phyloP scores from a whole-genome alignment of 2,888 invertebrate species.

The Heliconius ethilla region DNA sequence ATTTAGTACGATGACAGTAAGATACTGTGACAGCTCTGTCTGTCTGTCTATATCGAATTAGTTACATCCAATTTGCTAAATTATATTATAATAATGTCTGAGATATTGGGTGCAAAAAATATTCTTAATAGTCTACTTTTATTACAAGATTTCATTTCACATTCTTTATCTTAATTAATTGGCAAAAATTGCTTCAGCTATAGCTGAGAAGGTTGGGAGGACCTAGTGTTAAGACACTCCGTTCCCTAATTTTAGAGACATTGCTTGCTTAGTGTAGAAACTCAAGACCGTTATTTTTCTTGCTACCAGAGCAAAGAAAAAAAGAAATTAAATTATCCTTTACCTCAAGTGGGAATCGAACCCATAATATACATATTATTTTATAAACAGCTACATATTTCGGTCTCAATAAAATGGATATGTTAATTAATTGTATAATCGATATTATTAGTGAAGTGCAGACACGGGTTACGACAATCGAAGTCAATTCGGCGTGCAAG shows the following conservation, averaged over 20 bases:
- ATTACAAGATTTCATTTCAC: too few relatives aligned
- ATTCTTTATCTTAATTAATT: too few relatives aligned
- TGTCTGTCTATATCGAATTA: neutral
- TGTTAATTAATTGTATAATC: neutral
- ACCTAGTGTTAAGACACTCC: neutral
- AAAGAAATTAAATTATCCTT: neutral
- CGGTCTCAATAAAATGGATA: neutral
- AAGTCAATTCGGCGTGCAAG: constrained; percentile 39
- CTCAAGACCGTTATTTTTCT: neutral
- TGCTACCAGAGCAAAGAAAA: neutral
- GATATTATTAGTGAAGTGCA: neutral
- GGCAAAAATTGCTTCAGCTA: neutral
- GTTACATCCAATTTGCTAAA: neutral
- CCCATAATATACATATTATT: neutral
- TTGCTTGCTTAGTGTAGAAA: neutral
- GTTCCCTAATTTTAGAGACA: neutral
- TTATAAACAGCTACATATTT: neutral
- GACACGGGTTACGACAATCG: constrained; percentile 30
- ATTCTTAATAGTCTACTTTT: too few relatives aligned
- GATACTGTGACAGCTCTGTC: neutral
- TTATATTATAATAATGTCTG: neutral
- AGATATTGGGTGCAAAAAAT: too few relatives aligned
- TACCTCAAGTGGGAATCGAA: neutral
- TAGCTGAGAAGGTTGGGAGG: neutral
- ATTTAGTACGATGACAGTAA: neutral